Base-by-base conservation (phyloP, 2,113 vertebrate genomes). In the Equus przewalskii region DNA sequence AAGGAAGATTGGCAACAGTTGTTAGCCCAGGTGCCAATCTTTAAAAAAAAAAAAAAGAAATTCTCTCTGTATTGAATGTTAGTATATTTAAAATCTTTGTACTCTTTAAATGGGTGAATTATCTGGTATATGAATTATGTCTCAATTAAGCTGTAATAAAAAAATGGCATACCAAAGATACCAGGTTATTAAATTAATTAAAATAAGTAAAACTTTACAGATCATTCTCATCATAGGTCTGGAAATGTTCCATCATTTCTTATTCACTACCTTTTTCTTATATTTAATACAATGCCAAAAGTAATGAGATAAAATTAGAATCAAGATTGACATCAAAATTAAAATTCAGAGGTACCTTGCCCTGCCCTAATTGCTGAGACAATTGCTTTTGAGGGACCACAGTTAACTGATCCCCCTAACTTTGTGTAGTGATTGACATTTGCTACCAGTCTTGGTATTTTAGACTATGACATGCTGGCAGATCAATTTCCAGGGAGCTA, bases 261-360 rank as follows among this genome's bases (percentile, higher is more conserved):
- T 81, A 69, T 22, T 58, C 22, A 30, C 64, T 41, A 12, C 56
- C 33, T 84, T 60, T 21, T 81, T 64, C 82, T 69, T 88, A 51
- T 82, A 72, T 96, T 88, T 87, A 75, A 91, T 62, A 83, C 14
- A 87, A 30, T 49, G 24, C 51, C 36, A 94, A 82, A 82, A 60
- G 33, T 13, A 87, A 56, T 72, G 10, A 82, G 95, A 91, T 60
- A 82, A 75, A 95, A 81, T 93, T 73, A 90, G 44, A 70, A 28
- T 87, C 13, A 78, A 88, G 46, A 90, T 58, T 69, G 22, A 62
- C 24, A 65, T 44, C 21, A 78, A 79, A 89, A 84, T 65, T 30
- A 89, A 79, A 73, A 80, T 44, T 62, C 62, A 80, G 78, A 46
- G 24, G 6, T 58, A 36, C 44, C 49, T 49, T 91, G 11, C 3